Evolutionary conservation across 2,888 invertebrate genomes (phyloP).

Genomic region (Cephus pygmeus): DNA sequence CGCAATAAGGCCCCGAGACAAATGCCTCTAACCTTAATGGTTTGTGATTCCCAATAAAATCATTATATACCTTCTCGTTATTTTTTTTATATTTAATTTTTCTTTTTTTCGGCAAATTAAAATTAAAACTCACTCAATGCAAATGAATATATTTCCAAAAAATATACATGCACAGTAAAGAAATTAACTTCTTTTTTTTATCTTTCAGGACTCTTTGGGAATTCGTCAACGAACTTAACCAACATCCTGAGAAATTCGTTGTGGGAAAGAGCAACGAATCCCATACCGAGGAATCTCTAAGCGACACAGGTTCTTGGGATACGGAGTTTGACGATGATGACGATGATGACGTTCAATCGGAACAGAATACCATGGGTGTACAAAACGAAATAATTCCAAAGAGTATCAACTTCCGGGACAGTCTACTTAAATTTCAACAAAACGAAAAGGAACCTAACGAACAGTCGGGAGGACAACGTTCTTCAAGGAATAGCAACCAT

Average conservation of each 20-base stretch:
- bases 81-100: conserved; percentile 5
- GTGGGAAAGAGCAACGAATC: conserved; percentile 30
- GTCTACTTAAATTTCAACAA: conserved; percentile 39
- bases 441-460: conserved; percentile 29
- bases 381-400: conserved; percentile 12
- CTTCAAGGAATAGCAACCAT: conserved; percentile 10
- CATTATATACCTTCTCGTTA: background rate
- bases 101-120: conserved; percentile 6
- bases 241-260: conserved; percentile 50
- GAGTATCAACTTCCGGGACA: conserved; percentile 37
- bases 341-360: background rate
- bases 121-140: conserved; percentile 9
- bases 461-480: background rate
- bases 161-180: background rate
- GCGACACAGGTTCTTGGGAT: conserved; percentile 59
- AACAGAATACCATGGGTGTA: conserved; percentile 3
- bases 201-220: conserved; percentile 48
- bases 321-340: conserved; percentile 58
- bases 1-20: conserved; percentile 1
- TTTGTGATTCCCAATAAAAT: background rate
- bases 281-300: conserved; percentile 39
- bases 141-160: conserved; percentile 15
- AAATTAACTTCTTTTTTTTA: background rate
- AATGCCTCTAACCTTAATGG: conserved; percentile 5
- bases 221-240: conserved; percentile 55